Conservation (phyloP, 1,140 invertebrate genomes). For the Laodelphax striatellus region DNA sequence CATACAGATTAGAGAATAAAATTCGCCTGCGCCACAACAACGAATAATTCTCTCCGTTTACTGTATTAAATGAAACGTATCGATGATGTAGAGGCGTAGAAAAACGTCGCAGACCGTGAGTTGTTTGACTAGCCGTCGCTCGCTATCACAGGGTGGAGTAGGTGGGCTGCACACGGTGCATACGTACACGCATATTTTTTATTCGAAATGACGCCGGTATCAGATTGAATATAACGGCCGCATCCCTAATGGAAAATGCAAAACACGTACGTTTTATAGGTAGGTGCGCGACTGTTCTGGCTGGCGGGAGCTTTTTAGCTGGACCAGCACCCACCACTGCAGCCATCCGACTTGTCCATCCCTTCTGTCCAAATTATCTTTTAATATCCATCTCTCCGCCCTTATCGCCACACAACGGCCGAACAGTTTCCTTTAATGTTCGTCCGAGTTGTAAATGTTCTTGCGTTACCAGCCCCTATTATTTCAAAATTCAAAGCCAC, state of each 20-base stretch:
- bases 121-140: too few species aligned
- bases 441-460: neutral
- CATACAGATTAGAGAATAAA: conserved; percentile 1
- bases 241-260: conserved; percentile 1
- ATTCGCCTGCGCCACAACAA: neutral
- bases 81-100: neutral
- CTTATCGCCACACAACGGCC: neutral
- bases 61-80: neutral
- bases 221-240: conserved; percentile 3
- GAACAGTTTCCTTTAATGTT: neutral
- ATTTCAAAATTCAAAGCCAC: too few species aligned
- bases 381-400: neutral
- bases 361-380: neutral
- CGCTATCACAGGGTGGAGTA: too few species aligned
- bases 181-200: neutral
- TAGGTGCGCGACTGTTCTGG: neutral
- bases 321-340: neutral
- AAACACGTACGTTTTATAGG: conserved; percentile 2
- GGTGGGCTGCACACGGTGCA: too few species aligned
- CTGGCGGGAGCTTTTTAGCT: neutral
- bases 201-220: neutral
- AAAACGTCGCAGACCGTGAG: too few species aligned
- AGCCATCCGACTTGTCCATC: neutral
- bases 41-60: neutral
- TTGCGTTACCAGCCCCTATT: too few species aligned